phyloP scores from a whole-genome alignment of 2,797 vertebrate genomes.

The Tapirus indicus region DNA sequence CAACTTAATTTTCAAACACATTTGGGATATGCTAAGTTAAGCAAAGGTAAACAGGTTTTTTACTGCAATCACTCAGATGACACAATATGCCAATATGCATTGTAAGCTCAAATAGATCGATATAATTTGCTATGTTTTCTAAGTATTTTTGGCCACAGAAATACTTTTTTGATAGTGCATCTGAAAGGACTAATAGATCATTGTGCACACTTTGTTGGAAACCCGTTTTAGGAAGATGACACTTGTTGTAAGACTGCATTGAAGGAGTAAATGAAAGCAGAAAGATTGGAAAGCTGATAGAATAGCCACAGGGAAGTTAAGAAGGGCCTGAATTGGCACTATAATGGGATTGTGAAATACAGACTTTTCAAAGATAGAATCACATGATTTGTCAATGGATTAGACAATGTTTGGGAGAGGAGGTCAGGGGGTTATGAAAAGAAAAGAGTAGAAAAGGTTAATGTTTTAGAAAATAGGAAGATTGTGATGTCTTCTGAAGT shows the following conservation, averaged over 20 bases:
- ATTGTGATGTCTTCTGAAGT: neutral
- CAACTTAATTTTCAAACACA: conserved; percentile 32
- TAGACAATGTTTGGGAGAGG: neutral
- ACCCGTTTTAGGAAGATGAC: neutral
- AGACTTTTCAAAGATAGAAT: neutral
- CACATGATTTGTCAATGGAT: neutral
- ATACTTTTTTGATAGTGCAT: neutral
- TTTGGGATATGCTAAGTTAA: neutral
- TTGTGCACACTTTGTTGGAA: neutral
- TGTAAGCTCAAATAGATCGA: neutral
- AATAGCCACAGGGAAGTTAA: neutral
- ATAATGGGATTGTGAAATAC: neutral
- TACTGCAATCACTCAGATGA: neutral
- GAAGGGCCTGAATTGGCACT: neutral
- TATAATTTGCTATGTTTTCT: neutral
- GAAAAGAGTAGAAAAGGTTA: neutral
- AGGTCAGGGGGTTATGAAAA: neutral
- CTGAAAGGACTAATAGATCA: neutral
- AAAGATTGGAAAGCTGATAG: neutral
- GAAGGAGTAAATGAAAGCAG: neutral
- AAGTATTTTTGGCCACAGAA: neutral
- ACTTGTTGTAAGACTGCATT: neutral
- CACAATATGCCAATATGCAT: neutral
- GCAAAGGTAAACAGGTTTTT: neutral
- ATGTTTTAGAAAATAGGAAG: neutral